phyloP scores from a whole-genome alignment of 2,113 vertebrate species.

The Cyanistes caeruleus region DNA sequence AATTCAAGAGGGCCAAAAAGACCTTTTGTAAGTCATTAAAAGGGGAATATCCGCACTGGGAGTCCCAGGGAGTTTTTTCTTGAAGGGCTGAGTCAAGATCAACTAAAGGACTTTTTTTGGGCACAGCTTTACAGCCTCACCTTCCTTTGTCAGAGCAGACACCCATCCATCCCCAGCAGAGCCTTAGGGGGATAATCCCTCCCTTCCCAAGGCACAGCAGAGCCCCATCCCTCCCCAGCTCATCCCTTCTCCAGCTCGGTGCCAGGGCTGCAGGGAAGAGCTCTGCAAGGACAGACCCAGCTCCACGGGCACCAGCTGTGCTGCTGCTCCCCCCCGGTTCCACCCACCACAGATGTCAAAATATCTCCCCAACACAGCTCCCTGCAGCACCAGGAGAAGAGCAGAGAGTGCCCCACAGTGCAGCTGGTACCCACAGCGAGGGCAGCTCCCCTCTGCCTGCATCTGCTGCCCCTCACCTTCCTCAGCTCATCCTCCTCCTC shows the following conservation, averaged over 20 bases:
- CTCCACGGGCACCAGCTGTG: not conserved
- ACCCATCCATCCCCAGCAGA: not conserved
- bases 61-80: not conserved
- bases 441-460: not conserved
- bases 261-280: not conserved
- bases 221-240: rapidly evolving
- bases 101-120: not conserved
- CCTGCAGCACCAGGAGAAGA: not conserved
- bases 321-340: rapidly evolving
- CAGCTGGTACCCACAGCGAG: not conserved
- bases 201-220: not conserved
- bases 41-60: not conserved
- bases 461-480: not conserved
- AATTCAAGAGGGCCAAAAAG: not conserved
- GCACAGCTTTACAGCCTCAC: not conserved
- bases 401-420: not conserved
- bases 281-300: not conserved
- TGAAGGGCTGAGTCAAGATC: not conserved
- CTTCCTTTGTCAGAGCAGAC: not conserved
- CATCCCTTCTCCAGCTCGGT: not conserved
- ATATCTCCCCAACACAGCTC: not conserved
- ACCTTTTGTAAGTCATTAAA: not conserved
- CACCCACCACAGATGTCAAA: not conserved
- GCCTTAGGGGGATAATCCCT: not conserved
- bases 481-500: not conserved